Percentiles rank a stretch among this genome's conserved stretches.
These are phyloP conservation scores for Quadroppia sp. DNA, from an alignment of 2,888 invertebrate species.

Conservation along the genomic window DNA sequence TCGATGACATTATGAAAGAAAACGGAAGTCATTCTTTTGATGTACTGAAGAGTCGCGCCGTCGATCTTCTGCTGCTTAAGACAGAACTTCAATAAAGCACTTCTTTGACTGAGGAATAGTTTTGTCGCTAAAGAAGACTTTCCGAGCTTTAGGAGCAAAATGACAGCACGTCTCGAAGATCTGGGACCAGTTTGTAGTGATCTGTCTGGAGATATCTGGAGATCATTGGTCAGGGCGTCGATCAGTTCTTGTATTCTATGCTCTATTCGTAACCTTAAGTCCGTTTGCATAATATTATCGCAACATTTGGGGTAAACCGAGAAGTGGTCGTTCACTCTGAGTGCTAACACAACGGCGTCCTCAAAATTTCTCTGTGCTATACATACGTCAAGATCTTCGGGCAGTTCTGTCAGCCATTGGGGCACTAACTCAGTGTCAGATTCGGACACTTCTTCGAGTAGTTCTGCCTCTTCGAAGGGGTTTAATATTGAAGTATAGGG, in stretches of 20 bases:
- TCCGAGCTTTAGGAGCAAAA: slow-evolving; percentile 73
- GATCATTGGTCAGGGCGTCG: slow-evolving; percentile 80
- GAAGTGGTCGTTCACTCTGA: slow-evolving; percentile 55
- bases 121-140: slow-evolving; percentile 72
- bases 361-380: slow-evolving; percentile 95
- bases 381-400: slow-evolving; percentile 89
- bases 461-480: slow-evolving; percentile 51
- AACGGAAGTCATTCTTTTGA: slow-evolving; percentile 72
- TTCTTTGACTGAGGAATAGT: slow-evolving; percentile 73
- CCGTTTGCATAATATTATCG: slow-evolving; percentile 41
- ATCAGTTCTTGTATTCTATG: slow-evolving; percentile 69
- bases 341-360: slow-evolving; percentile 77
- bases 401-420: slow-evolving; percentile 83
- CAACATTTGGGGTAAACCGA: slow-evolving; percentile 44
- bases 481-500: slow-evolving; percentile 39
- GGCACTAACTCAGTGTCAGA: slow-evolving; percentile 57
- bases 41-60: slow-evolving; percentile 72
- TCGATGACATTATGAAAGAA: slow-evolving; percentile 77
- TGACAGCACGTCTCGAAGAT: slow-evolving; percentile 75
- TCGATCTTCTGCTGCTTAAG: slow-evolving; percentile 65
- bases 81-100: slow-evolving; percentile 72
- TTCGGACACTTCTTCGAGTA: slow-evolving; percentile 52
- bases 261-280: slow-evolving; percentile 57
- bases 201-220: slow-evolving; percentile 83
- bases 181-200: slow-evolving; percentile 80